Base-by-base conservation (phyloP, 2,113 vertebrate genomes). In the Melozone crissalis region DNA sequence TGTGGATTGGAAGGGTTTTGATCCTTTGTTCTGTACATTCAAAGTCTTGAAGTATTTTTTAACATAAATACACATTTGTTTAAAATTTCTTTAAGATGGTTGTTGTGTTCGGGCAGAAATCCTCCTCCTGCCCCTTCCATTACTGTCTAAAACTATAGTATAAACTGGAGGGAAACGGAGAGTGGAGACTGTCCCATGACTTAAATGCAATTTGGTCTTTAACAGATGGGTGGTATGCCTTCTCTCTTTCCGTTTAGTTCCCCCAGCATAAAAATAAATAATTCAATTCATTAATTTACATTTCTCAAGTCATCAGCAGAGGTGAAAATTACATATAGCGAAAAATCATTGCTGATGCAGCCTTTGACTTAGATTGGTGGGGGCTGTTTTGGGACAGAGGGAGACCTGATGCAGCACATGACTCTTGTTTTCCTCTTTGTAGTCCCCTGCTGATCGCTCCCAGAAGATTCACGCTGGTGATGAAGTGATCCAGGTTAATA, bases 381-480 rank as follows among this genome's bases (percentile, higher is more conserved):
- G 18, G 15, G 4, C 16, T 61, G 24, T 79, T 61, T n/a, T 13
- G 17, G 16, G 18, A 76, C 20, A 22, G 44, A 57, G 47, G n/a
- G 63, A 66, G 37, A 58, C 11, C 52, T 95, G 35, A 39, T 90
- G 35, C 88, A 84, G 71, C 21, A 27, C 17, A 3, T 69, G 28
- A 14, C 20, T 87, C 43, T 92, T 94, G 27, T 96, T 77, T 96
- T 89, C 39, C 84, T 61, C 57, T 96, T 18, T 75, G 11, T 52
- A 99, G 99, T 99, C 99, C 74, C 98, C 99, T 68, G 99, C 99
- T 83, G 99, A 99, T 96, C 96, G 97, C 87, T 99, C 98, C n/a
- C 98, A 98, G 95, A 99, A 98, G 98, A 99, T 99, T 89, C 99
- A 99, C 5, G 99, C 99, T 31, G 99, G 99, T 26, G 99, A 99